These are phyloP conservation scores for Limnephilus rhombicus DNA, from an alignment of 2,888 invertebrate species.

Conservation along the genomic window DNA sequence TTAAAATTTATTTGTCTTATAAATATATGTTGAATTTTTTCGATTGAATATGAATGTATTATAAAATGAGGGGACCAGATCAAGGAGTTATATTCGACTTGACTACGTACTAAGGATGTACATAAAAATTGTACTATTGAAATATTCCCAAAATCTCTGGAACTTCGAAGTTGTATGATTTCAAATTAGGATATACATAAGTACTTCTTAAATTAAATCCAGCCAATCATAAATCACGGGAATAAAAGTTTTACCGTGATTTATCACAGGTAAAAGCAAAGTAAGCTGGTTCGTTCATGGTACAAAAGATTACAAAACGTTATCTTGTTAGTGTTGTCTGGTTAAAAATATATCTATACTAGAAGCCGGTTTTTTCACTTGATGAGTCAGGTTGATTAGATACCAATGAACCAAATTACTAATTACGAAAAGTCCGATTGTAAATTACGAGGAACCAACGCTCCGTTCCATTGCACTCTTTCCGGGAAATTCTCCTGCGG, in stretches of 20 bases:
- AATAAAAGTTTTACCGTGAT: neutral
- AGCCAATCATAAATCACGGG: neutral
- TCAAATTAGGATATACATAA: neutral
- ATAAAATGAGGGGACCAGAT: no score
- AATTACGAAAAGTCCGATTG: conserved; percentile 11
- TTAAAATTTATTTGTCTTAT: no score
- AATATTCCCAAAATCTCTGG: no score
- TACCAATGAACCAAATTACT: neutral
- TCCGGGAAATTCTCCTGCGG: conserved; percentile 55
- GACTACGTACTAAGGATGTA: no score
- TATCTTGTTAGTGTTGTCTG: neutral
- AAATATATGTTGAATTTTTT: no score
- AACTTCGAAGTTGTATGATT: neutral
- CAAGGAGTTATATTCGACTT: no score
- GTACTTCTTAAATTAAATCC: neutral
- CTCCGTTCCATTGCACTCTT: conserved; percentile 48
- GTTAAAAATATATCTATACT: neutral
- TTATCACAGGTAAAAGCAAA: neutral
- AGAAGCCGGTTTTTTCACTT: neutral
- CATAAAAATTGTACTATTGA: no score
- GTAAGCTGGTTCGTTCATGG: neutral
- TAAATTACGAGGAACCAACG: conserved; percentile 25
- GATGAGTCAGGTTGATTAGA: neutral
- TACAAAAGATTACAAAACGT: neutral
- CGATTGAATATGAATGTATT: no score